Evolutionary conservation across 2,888 invertebrate species (phyloP).

Genomic region (Ormyrus rosae): DNA sequence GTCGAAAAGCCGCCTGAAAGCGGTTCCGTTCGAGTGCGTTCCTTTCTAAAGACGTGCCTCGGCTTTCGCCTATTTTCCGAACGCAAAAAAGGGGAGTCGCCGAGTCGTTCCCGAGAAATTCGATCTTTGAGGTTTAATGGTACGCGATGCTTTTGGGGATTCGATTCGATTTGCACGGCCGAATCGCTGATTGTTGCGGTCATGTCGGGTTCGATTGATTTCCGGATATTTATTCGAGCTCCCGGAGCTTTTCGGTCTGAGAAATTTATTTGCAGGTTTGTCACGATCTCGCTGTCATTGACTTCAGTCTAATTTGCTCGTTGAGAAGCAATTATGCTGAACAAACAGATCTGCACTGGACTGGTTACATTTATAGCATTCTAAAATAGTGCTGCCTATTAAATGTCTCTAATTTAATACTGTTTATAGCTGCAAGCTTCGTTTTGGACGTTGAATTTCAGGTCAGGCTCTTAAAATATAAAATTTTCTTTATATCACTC

Average conservation of each 20-base stretch:
- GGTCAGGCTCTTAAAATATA: no score
- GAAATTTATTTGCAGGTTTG: not conserved
- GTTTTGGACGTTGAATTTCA: no score
- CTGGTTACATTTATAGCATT: no score
- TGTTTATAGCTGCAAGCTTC: no score
- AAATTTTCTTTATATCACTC: no score
- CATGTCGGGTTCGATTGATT: not conserved
- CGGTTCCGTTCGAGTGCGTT: slow-evolving; percentile 41
- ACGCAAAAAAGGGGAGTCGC: not conserved
- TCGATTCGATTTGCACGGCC: not conserved
- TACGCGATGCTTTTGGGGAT: slow-evolving; percentile 10
- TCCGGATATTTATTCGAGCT: not conserved
- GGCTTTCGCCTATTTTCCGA: slow-evolving; percentile 7
- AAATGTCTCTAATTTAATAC: no score
- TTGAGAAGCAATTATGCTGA: no score
- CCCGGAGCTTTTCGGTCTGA: not conserved
- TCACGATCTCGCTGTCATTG: not conserved
- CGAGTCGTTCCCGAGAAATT: slow-evolving; percentile 10
- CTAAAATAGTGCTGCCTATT: no score
- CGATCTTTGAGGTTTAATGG: slow-evolving; percentile 51
- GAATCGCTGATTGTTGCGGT: not conserved
- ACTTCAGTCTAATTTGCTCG: not conserved
- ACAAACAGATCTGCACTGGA: no score
- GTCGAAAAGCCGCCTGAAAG: slow-evolving; percentile 28
- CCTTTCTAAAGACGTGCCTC: not conserved